Conservation (phyloP, 2,797 vertebrate species). For the Strix occidentalis region DNA sequence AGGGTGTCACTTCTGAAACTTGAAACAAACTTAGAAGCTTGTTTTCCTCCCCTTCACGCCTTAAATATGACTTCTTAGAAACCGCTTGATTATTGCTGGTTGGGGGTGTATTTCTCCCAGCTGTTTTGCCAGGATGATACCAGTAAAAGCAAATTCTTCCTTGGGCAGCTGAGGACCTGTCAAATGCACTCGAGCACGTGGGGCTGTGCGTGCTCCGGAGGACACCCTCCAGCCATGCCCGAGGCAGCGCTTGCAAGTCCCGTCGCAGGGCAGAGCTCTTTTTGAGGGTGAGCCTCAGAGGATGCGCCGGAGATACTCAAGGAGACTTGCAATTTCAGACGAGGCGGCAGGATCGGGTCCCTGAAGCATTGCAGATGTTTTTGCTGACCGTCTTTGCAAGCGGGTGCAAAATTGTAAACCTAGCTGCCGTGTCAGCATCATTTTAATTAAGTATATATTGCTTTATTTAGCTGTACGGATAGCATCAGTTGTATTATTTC, state of each 20-base stretch:
- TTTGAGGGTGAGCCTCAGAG: not conserved
- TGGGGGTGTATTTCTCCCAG: not conserved
- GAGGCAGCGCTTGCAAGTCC: not conserved
- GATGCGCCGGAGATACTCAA: not conserved
- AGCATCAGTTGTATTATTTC: not conserved
- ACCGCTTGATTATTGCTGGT: not conserved
- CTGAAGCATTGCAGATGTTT: not conserved
- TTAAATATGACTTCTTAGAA: not conserved
- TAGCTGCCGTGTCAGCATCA: constrained; percentile 10
- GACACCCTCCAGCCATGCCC: not conserved
- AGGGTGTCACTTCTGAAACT: not conserved
- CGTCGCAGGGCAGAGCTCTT: not conserved
- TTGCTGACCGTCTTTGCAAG: not conserved
- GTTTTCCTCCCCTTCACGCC: not conserved
- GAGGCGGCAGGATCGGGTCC: not conserved
- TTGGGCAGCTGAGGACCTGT: not conserved
- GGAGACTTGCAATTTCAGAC: not conserved
- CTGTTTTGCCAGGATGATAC: not conserved
- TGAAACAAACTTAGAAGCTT: not conserved
- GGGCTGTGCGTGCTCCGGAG: not conserved
- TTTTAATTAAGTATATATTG: constrained; percentile 37
- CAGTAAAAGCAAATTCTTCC: not conserved
- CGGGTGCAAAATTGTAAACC: not conserved
- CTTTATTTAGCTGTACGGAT: not conserved
- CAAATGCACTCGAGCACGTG: accelerated